phyloP scores from a whole-genome alignment of 2,797 vertebrate genomes.

The Podargus strigoides region DNA sequence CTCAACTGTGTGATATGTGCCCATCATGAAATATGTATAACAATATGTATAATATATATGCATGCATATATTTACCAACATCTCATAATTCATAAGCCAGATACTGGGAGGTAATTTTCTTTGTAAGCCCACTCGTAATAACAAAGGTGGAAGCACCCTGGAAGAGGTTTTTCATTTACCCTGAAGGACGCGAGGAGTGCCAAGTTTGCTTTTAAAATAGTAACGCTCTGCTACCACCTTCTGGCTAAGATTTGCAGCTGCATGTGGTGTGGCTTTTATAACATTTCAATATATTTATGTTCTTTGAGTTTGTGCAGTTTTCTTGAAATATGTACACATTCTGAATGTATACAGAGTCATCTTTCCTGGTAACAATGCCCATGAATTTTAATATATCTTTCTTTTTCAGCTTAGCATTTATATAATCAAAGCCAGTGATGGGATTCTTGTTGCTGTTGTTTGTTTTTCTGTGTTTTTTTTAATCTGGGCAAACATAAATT shows the following conservation, averaged over 20 bases:
- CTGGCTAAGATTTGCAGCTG: not conserved
- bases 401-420: not conserved
- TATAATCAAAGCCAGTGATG: not conserved
- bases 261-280: not conserved
- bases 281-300: not conserved
- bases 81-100: not conserved
- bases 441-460: not conserved
- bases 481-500: not conserved
- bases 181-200: not conserved
- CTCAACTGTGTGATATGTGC: not conserved
- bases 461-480: not conserved
- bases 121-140: not conserved
- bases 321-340: not conserved
- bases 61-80: not conserved
- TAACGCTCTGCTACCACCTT: conserved; percentile 32
- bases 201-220: not conserved
- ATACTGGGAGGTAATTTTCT: not conserved
- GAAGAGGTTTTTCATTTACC: fast-evolving
- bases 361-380: not conserved
- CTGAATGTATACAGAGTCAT: not conserved
- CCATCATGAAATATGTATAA: not conserved
- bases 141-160: not conserved
- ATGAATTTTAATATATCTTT: not conserved
- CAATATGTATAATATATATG: fast-evolving
- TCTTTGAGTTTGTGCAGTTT: not conserved